Evolutionary conservation across 1,140 invertebrate genomes (phyloP).

Genomic region (Diploscapter pachys): DNA sequence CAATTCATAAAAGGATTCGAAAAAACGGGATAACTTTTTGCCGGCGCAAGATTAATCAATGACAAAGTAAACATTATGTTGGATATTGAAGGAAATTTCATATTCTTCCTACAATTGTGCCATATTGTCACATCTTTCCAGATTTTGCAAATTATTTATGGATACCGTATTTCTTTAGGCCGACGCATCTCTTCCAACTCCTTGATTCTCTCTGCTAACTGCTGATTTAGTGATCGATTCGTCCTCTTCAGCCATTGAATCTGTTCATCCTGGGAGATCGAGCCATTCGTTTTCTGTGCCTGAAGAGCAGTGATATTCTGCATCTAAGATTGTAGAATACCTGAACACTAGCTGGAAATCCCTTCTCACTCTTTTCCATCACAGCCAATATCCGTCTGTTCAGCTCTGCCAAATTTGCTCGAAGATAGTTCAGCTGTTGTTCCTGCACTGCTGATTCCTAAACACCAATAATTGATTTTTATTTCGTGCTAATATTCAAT

Average conservation of each 20-base stretch:
- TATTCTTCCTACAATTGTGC: not conserved
- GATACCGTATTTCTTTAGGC: constrained; percentile 28
- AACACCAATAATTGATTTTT: not conserved
- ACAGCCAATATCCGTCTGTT: constrained; percentile 47
- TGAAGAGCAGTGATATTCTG: not conserved
- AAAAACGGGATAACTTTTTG: too few relatives aligned
- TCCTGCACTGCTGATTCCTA: constrained; percentile 55
- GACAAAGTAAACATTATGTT: too few relatives aligned
- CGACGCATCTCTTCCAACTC: constrained; percentile 34
- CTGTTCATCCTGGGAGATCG: constrained; percentile 17
- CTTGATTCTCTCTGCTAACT: constrained; percentile 34
- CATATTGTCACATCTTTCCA: constrained; percentile 4
- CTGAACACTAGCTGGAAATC: constrained; percentile 38
- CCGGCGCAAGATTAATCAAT: too few relatives aligned
- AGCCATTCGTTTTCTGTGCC: not conserved
- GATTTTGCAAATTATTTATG: not conserved
- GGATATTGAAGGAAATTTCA: not conserved
- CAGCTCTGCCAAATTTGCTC: constrained; percentile 53
- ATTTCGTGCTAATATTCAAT: too few relatives aligned
- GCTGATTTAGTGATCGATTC: constrained; percentile 30
- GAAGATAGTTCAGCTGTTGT: constrained; percentile 52
- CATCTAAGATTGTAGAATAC: constrained; percentile 5
- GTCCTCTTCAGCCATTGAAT: constrained; percentile 21
- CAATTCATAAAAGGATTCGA: too few relatives aligned
- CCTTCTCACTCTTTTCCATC: constrained; percentile 38